Evolutionary conservation across 2,113 vertebrate genomes (phyloP), one percentile per base, ranked within the genome.

Genomic region (Meles meles): DNA sequence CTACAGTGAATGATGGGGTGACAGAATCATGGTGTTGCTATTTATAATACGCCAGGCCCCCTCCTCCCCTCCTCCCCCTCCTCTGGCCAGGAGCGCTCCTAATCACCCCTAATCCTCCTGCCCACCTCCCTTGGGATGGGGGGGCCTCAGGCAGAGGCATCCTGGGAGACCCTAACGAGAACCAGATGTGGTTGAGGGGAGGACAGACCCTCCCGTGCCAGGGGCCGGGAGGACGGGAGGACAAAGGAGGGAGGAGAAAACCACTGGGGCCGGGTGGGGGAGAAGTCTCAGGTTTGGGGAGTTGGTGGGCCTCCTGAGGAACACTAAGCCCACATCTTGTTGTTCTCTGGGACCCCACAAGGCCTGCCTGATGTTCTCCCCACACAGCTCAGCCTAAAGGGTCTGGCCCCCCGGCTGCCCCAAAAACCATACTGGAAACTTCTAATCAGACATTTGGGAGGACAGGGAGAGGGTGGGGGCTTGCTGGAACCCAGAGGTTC

Each of bases 131-230:
- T 97, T 85, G 61, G 95, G 93, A 29, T 90, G 93, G 94, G 96
- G 96, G 77, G 97, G 95, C 97, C 96, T 74, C 94, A 77, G 94
- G 94, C 86, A 63, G 96, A 97, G 98, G 98, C 98, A 98, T 98
- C 98, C 98, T 76, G 93, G 98, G 98, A 98, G 98, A 98, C 37
- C 83, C 98, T 99, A 99, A 99, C 97, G 12, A 98, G 98, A 99
- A 98, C 98, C 99, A 99, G 99, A 99, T 99, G 99, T 98, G 98
- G 96, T 3, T 59, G 69, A 86, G 89, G 93, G 97, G 97, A 92
- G 97, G 97, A 84, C 92, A 97, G 97, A 98, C 98, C 93, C 98
- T 98, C 95, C 42, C 49, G 97, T 98, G 97, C 98, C 97, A 98
- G 98, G 98, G 97, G 88, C 97, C 94, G 93, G 95, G 90, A 8